These are phyloP conservation scores for Ruditapes philippinarum DNA, from an alignment of 1,140 invertebrate genomes.

Conservation along the genomic window DNA sequence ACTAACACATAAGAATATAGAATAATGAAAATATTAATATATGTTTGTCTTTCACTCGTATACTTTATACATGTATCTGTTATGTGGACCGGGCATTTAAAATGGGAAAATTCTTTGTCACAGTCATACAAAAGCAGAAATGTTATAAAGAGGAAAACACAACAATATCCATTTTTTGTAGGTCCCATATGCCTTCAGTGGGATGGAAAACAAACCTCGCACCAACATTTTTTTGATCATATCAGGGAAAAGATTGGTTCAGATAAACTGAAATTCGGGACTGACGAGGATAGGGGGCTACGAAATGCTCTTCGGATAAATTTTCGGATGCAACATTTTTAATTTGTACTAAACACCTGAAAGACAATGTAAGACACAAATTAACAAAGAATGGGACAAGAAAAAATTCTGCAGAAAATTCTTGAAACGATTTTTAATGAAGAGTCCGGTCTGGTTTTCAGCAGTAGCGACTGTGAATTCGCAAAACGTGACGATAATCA, in stretches of 20 bases:
- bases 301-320: background rate
- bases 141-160: no score
- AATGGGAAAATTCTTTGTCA: background rate
- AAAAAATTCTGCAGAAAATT: background rate
- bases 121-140: no score
- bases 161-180: background rate
- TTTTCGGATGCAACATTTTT: background rate
- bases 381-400: background rate
- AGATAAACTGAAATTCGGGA: background rate
- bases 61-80: no score
- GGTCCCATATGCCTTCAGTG: background rate
- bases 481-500: no score
- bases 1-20: no score
- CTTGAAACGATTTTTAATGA: background rate
- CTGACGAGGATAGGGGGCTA: background rate
- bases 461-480: no score
- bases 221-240: slow-evolving; percentile 23
- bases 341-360: slow-evolving; percentile 12
- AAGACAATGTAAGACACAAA: slow-evolving; percentile 2
- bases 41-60: no score
- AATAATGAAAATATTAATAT: no score
- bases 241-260: background rate
- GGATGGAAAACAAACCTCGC: background rate
- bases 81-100: slow-evolving; percentile 42
- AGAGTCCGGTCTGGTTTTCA: no score